A percentile compares a stretch with the other conserved stretches of the same genome.
phyloP scores from a whole-genome alignment of 2,888 invertebrate genomes.

The Apamea monoglypha region DNA sequence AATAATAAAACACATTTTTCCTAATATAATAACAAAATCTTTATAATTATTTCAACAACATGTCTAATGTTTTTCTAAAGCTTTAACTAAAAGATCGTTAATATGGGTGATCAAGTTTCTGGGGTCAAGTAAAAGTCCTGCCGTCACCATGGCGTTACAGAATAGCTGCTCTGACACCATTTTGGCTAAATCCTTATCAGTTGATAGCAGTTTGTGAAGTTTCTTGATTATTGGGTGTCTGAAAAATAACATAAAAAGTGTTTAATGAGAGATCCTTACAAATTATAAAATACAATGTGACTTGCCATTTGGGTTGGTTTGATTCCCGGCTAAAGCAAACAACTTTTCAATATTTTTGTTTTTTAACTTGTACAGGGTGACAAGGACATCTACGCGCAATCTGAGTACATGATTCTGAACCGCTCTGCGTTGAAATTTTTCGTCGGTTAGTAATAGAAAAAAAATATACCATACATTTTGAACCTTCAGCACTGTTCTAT shows the following conservation, averaged over 20 bases:
- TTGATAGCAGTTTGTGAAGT: slow-evolving; percentile 93
- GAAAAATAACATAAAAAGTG: slow-evolving; percentile 63
- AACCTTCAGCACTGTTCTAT: too few relatives aligned
- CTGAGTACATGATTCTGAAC: neutral
- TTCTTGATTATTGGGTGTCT: slow-evolving; percentile 98
- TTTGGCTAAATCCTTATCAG: slow-evolving; percentile 95
- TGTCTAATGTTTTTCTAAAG: slow-evolving; percentile 93
- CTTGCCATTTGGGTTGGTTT: neutral
- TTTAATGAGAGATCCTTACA: neutral
- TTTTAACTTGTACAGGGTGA: neutral
- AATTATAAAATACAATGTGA: neutral
- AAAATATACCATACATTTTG: neutral
- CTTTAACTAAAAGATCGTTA: slow-evolving; percentile 95
- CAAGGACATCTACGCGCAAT: neutral
- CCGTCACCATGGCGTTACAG: slow-evolving; percentile 98
- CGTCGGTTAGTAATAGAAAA: too few relatives aligned
- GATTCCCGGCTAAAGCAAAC: neutral
- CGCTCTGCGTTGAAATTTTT: too few relatives aligned
- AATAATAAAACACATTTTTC: slow-evolving; percentile 26
- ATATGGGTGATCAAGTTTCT: slow-evolving; percentile 95
- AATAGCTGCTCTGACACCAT: slow-evolving; percentile 97
- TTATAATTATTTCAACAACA: slow-evolving; percentile 36
- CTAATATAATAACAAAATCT: slow-evolving; percentile 19
- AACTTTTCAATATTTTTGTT: neutral
- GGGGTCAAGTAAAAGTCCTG: slow-evolving; percentile 98